Evolutionary conservation across 1,140 invertebrate species (phyloP), one percentile per base, ranked within the genome.

Genomic region (Semibalanus balanoides): DNA sequence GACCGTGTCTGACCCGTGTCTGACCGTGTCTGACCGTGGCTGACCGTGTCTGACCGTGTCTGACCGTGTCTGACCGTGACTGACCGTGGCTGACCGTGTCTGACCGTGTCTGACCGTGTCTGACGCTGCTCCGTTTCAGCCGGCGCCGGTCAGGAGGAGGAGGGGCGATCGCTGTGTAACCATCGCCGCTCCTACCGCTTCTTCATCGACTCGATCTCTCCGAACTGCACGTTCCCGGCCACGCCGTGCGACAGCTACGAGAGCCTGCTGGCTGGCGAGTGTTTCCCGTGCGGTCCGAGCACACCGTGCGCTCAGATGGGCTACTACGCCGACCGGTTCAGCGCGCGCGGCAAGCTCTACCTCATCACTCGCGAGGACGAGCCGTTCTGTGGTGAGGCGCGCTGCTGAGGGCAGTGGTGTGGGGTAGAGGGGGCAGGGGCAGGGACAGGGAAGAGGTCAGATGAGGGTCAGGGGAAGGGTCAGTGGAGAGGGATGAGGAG

Each of bases 131-230:
- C 51, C 22, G 51, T n/a, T n/a, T n/a, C 51, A 64, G 51, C 51
- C 11, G 70, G 70, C 25, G 25, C 70, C 25, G 28, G 70, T 14
- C 25, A 28, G 22, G 88, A 91, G n/a, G 88, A 90, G 5, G 93
- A 95, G 83, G 93, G 93, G 73, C 88, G 93, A 74, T 93, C 92
- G 43, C 83, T 96, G 76, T 96, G 94, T 85, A 96, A 97, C 83
- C 94, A 97, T 84, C 87, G 94, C 0, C 85, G 94, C 31, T 94
- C 94, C 0, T 96, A 96, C 84, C 95, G 95, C 81, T 92, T 96
- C 82, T 97, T 96, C 83, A 95, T 93, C 0, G 93, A 97, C 82
- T 95, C 93, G 0, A 90, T 96, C n/a, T 92, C 91, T 3, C 92
- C 93, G 0, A 88, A 91, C 76, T 96, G 94, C 82, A 89, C 90